Percentiles rank a stretch among this genome's conserved stretches.
phyloP scores from a whole-genome alignment of 2,797 vertebrate genomes.

The Melopsittacus undulatus region DNA sequence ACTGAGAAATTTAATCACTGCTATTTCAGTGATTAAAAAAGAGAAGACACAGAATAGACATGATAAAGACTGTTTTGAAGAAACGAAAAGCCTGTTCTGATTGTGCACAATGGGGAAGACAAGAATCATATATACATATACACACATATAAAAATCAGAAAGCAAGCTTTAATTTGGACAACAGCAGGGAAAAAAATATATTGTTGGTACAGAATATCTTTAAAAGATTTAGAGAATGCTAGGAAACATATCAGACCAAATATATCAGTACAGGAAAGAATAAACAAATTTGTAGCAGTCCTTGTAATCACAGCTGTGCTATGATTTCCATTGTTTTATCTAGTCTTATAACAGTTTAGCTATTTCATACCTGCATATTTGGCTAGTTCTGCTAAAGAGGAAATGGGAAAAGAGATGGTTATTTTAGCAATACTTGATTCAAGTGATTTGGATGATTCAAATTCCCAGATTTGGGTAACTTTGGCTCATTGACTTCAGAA shows the following conservation, averaged over 20 bases:
- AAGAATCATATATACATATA: neutral
- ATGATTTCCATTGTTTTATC: neutral
- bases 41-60: neutral
- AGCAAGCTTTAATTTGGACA: neutral
- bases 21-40: neutral
- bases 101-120: neutral
- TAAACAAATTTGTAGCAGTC: neutral
- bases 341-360: neutral
- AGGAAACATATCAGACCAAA: neutral
- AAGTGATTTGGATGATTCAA: neutral
- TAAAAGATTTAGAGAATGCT: neutral
- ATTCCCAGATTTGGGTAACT: neutral
- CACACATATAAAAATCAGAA: neutral
- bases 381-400: neutral
- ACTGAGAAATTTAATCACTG: neutral
- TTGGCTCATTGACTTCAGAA: neutral
- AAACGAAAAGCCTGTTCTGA: neutral
- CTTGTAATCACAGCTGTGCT: neutral
- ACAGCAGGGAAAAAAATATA: accelerated
- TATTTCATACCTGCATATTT: neutral
- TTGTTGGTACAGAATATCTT: neutral
- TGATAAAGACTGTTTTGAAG: neutral
- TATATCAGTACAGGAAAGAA: neutral
- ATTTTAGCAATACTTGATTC: neutral
- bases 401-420: neutral